Base-by-base conservation (phyloP, 2,113 vertebrate species). In the Dasyornis broadbenti region DNA sequence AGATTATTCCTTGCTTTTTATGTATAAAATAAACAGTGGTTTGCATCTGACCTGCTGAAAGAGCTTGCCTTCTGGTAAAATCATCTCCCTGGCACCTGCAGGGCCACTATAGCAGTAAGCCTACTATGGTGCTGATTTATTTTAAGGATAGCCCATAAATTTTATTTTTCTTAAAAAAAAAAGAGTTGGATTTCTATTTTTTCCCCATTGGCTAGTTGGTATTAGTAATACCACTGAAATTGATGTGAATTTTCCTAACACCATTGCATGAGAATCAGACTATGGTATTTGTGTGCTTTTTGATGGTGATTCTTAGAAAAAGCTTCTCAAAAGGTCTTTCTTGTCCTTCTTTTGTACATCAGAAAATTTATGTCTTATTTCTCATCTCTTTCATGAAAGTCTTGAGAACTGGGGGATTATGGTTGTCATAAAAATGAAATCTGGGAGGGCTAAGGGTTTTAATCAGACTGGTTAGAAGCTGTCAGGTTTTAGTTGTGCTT, bases 391-490 rank as follows among this genome's bases (percentile, higher is more conserved):
- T 57, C 3, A 1, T 84, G 72, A 60, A 94, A 92, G 44, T 89
- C 90, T 63, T 63, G 64, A 95, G 82, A 92, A 88, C 22, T 57
- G 78, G 40, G 86, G 88, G 88, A 96, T 94, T 94, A 95, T 47
- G 44, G 76, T 75, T 95, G 90, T 95, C 92, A 95, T 71, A 94
- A 95, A 96, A 96, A 93, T 52, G 79, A 93, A 77, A 92, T 78
- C 85, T 89, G 60, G 69, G 79, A 94, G 82, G 82, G 61, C 57
- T 75, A 83, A 71, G 49, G 17, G 24, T 89, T 95, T 92, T 95
- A 95, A 94, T 95, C 90, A 94, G 53, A 17, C 68, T 73, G 42
- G 82, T 77, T 88, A 73, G 79, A 57, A 86, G 28, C 71, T 95
- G 79, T 70, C 84, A 82, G 76, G 52, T 83, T 94, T 96, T 92